Evolutionary conservation across 2,113 vertebrate species (phyloP).

Genomic region (Pycnonotus jocosus): DNA sequence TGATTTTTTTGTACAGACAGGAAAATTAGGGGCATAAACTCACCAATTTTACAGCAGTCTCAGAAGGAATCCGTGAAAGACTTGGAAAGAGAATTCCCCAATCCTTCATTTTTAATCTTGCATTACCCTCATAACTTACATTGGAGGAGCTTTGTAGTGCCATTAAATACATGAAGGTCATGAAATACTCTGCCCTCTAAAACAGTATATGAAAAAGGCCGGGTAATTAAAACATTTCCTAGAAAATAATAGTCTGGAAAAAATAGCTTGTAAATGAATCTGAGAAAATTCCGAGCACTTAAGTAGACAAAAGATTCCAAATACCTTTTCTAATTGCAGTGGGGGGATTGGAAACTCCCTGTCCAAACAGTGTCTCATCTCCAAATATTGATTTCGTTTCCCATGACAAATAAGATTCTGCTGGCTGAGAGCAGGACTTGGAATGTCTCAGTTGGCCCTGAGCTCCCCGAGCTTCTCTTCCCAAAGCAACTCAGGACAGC

Average conservation of each 20-base stretch:
- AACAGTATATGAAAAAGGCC: background rate
- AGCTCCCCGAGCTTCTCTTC: background rate
- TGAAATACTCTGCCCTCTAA: background rate
- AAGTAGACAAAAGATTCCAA: background rate
- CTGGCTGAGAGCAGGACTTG: background rate
- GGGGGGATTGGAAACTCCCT: conserved; percentile 31
- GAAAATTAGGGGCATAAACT: background rate
- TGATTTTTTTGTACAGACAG: background rate
- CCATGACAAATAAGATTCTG: background rate
- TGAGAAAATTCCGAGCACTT: background rate
- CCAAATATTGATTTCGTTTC: conserved; percentile 33
- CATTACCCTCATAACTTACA: background rate
- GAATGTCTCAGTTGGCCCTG: background rate
- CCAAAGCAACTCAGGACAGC: background rate
- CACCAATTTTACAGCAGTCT: background rate
- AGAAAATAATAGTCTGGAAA: background rate
- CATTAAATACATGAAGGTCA: background rate
- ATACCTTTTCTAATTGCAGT: conserved; percentile 6
- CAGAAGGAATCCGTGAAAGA: background rate
- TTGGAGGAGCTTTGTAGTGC: background rate
- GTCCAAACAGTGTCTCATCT: background rate
- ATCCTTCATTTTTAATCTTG: background rate
- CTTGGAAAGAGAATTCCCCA: background rate
- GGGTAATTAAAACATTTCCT: background rate
- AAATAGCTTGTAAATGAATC: conserved; percentile 5